Base-by-base conservation (phyloP, 1,140 invertebrate species). In the Penaeus japonicus region DNA sequence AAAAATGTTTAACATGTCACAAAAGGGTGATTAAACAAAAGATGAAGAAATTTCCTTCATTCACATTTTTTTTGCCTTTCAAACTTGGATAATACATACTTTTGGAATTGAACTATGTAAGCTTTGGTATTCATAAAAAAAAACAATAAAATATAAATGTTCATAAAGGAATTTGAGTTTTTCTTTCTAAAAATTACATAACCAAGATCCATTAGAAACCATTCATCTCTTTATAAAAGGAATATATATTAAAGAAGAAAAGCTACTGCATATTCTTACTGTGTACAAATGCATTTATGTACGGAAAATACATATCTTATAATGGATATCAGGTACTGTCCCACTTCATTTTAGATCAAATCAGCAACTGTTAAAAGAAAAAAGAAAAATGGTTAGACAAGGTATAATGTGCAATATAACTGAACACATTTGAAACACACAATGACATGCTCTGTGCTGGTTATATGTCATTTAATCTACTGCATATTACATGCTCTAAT, bases 321-420 rank as follows among this genome's bases (percentile, higher is more conserved):
- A 47, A 47, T 47, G 47, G 47, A 47, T 47, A 12, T 47, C 47
- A 47, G 47, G 47, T 47, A 47, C 47, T 47, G 47, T n/a, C 47
- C 55, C 24, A 27, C 18, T 54, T 78, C 73, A 30, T 30, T n/a
- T 84, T 84, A 89, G 15, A 89, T 89, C 80, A 89, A 77, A 89
- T 89, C 87, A 20, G 87, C 87, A 82, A 89, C 87, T 89, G 87
- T n/a, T 84, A 89, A 47, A 20, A 55, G 65, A 79, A 35, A 57
- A 17, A 84, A 17, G 27, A 81, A n/a, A 18, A 81, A n/a, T 22
- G 24, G 54, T 53, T 47, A 22, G 1, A 53, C 24, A 5, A 54
- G 24, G 18, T 65, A 59, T n/a, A 70, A 70, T 70, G n/a, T n/a
- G n/a, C n/a, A n/a, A n/a, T n/a, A n/a, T n/a, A n/a, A n/a, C n/a